Evolutionary conservation across 2,888 invertebrate genomes (phyloP), one percentile per base, ranked within the genome.

Genomic region (Tribolium freemani): DNA sequence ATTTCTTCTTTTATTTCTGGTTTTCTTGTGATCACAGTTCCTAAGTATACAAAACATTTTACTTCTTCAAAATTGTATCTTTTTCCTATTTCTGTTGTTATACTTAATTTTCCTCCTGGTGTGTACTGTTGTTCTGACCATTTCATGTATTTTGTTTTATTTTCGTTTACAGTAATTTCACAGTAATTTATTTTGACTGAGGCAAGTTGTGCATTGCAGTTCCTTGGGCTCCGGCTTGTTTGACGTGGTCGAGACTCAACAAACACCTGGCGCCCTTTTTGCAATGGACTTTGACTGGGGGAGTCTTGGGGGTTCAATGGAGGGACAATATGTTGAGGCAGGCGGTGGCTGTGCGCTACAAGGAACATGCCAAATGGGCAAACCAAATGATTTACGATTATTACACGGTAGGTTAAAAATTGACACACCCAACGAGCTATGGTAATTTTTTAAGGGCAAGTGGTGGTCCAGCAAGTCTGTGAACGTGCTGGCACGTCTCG

Each of bases 211-310:
- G 75, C 73, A 71, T 80, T 80, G 46, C 64, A 92, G 92, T 92
- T 46, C 89, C 90, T 1, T 92, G 92, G 91, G 92, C 92, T 26
- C 92, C 92, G 1, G 92, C 92, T 5, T 91, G 91, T 72, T 86
- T 93, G 71, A 90, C 91, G 80, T 91, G 92, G 92, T 91, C 91
- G 46, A 89, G 91, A 81, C 85, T 93, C 68, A 90, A 90, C 5
- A 91, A 91, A 74, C 88, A 91, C 76, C 86, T 93, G 78, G 88
- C 91, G 1, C 92, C 92, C 9, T 93, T 93, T 88, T 85, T 93
- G 72, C 90, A 91, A 75, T 91, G 91, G 90, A 86, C 87, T 10
- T 77, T 87, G 57, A 86, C 87, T 16, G 91, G 90, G 76, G 89
- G 90, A 8, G 83, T 84, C 3, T 88, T 91, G 3, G 90, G 91